phyloP scores from a whole-genome alignment of 1,140 invertebrate species.

The Heliconius congener region DNA sequence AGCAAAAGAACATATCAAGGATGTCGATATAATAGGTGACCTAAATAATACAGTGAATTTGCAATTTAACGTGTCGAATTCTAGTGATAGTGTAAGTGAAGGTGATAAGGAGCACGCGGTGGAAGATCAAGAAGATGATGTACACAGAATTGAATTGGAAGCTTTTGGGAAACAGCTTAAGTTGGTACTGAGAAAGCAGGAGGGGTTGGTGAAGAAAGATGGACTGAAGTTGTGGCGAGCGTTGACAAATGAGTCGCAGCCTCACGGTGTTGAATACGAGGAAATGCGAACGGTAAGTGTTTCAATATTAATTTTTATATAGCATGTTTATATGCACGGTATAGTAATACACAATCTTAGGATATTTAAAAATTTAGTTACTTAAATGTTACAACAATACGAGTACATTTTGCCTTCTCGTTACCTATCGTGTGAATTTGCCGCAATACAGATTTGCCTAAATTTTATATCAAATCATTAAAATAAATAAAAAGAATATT shows the following conservation, averaged over 20 bases:
- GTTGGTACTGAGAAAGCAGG: conserved; percentile 87
- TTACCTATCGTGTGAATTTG: too few relatives aligned
- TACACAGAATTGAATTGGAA: conserved; percentile 87
- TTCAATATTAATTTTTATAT: background rate
- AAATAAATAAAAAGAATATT: too few relatives aligned
- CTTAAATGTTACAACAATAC: too few relatives aligned
- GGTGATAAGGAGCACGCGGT: conserved; percentile 76
- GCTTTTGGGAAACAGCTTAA: conserved; percentile 89
- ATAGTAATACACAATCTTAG: background rate
- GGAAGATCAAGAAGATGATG: conserved; percentile 76
- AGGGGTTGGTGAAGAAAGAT: conserved; percentile 86
- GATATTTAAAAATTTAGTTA: background rate
- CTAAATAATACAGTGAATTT: conserved; percentile 70
- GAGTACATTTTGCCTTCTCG: too few relatives aligned
- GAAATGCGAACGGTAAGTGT: conserved; percentile 86
- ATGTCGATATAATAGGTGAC: conserved; percentile 72
- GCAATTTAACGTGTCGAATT: conserved; percentile 59
- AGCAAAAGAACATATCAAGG: conserved; percentile 66
- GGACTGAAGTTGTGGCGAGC: conserved; percentile 90
- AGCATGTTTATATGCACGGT: too few relatives aligned
- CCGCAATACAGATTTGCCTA: too few relatives aligned
- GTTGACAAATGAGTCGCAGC: conserved; percentile 84
- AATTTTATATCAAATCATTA: too few relatives aligned
- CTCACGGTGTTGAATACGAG: conserved; percentile 88
- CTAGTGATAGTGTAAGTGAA: conserved; percentile 64